These are phyloP conservation scores for Poecilia velifera DNA, from an alignment of 2,797 vertebrate genomes.

Conservation along the genomic window DNA sequence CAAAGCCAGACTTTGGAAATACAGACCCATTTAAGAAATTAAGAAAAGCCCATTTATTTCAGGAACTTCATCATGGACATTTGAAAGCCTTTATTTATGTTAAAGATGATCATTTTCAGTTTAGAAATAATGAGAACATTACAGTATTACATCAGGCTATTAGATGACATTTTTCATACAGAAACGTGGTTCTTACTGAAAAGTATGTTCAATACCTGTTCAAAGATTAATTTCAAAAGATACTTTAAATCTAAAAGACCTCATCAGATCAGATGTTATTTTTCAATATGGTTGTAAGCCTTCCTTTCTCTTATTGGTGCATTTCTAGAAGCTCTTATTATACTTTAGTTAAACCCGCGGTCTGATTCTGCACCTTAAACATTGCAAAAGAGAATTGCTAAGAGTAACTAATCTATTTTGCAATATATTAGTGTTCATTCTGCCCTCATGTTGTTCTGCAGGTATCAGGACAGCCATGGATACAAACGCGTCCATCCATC, in stretches of 20 bases:
- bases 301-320: not conserved
- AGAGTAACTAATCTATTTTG: not conserved
- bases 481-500: not conserved
- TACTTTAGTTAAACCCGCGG: not conserved
- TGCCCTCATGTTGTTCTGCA: slow-evolving; percentile 1
- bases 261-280: too few relatives aligned
- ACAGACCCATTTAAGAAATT: too few relatives aligned
- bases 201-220: too few relatives aligned
- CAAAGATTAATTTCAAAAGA: too few relatives aligned
- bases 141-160: too few relatives aligned
- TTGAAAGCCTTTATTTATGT: too few relatives aligned
- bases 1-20: not conserved
- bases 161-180: too few relatives aligned
- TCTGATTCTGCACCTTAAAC: not conserved
- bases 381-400: not conserved
- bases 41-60: not conserved
- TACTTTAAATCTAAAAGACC: too few relatives aligned
- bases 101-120: too few relatives aligned
- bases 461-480: not conserved
- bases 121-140: too few relatives aligned
- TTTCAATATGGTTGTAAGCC: not conserved
- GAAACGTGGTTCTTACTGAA: too few relatives aligned
- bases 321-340: not conserved
- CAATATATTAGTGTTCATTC: not conserved
- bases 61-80: not conserved